Conservation (phyloP, 2,888 invertebrate genomes). For the Malthinus flaveolus region DNA sequence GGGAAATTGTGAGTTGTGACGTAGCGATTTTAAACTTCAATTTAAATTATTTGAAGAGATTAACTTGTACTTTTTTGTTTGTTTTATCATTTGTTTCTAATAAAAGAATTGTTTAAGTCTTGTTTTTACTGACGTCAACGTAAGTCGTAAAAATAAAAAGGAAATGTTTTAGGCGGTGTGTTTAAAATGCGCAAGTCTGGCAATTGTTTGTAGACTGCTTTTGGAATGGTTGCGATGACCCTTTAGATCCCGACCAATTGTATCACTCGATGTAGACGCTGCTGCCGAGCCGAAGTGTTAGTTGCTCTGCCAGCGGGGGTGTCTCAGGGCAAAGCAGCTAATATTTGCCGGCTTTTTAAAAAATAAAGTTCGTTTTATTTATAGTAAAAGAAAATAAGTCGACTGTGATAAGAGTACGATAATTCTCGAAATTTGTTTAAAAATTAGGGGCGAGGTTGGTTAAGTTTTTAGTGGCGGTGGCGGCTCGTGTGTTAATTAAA, state of each 20-base stretch:
- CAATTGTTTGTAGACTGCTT: slow-evolving; percentile 5
- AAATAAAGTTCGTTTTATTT: not conserved
- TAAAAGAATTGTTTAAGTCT: too few relatives aligned
- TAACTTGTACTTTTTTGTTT: not conserved
- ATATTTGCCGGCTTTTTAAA: slow-evolving; percentile 21
- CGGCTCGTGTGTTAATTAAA: not conserved
- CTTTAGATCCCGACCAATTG: slow-evolving; percentile 15
- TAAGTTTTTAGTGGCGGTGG: not conserved
- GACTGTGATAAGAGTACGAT: not conserved
- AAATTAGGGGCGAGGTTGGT: slow-evolving; percentile 15
- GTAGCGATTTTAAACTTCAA: too few relatives aligned
- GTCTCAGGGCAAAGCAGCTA: slow-evolving; percentile 24
- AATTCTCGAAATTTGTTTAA: not conserved
- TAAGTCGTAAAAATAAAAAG: too few relatives aligned
- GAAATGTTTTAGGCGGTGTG: too few relatives aligned
- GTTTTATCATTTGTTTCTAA: not conserved
- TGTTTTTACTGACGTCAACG: too few relatives aligned
- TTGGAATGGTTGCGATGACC: slow-evolving; percentile 15
- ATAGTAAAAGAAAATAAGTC: slow-evolving; percentile 10
- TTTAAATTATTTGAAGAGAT: too few relatives aligned
- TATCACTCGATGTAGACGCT: slow-evolving; percentile 23
- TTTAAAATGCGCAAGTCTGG: slow-evolving; percentile 8
- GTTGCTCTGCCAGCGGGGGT: slow-evolving; percentile 21
- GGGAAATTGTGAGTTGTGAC: too few relatives aligned
- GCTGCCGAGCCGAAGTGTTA: slow-evolving; percentile 20